A percentile compares a stretch with the other conserved stretches of the same genome.
phyloP scores from a whole-genome alignment of 2,888 invertebrate species.

The Trachelus stipa region DNA sequence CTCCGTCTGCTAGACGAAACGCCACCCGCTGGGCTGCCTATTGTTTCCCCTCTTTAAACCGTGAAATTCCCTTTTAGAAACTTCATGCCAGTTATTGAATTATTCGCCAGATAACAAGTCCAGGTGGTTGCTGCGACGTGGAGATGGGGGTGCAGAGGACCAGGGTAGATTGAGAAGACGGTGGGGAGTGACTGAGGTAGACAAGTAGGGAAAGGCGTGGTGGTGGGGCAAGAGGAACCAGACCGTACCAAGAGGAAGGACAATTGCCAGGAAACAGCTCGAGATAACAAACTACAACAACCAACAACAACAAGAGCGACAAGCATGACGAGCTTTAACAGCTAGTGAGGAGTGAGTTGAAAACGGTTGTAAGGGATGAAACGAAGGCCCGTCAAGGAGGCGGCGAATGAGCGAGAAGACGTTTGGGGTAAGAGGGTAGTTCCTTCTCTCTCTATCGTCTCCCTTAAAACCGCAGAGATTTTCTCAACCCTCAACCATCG shows the following conservation, averaged over 20 bases:
- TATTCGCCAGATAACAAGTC: conserved; percentile 62
- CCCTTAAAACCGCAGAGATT: background rate
- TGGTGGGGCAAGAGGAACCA: background rate
- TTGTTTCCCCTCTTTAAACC: conserved; percentile 50
- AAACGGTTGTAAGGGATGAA: background rate
- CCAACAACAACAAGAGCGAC: conserved; percentile 45
- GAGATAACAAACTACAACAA: conserved; percentile 57
- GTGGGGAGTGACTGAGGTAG: background rate
- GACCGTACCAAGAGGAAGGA: conserved; percentile 51
- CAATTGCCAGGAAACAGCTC: conserved; percentile 64
- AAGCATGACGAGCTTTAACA: background rate
- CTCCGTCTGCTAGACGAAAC: background rate
- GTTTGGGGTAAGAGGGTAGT: background rate
- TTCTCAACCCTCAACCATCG: background rate
- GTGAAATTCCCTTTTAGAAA: conserved; percentile 54
- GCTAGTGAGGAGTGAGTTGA: background rate
- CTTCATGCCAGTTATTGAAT: conserved; percentile 61
- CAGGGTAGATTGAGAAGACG: background rate
- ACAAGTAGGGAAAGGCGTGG: background rate
- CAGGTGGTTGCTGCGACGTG: background rate
- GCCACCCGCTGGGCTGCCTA: conserved; percentile 14
- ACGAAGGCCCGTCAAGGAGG: background rate
- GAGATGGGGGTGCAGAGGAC: background rate
- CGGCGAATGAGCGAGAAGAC: background rate
- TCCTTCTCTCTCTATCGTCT: background rate